These are phyloP conservation scores for Atherinosoma microstoma DNA, from an alignment of 2,797 vertebrate genomes.

Conservation along the genomic window DNA sequence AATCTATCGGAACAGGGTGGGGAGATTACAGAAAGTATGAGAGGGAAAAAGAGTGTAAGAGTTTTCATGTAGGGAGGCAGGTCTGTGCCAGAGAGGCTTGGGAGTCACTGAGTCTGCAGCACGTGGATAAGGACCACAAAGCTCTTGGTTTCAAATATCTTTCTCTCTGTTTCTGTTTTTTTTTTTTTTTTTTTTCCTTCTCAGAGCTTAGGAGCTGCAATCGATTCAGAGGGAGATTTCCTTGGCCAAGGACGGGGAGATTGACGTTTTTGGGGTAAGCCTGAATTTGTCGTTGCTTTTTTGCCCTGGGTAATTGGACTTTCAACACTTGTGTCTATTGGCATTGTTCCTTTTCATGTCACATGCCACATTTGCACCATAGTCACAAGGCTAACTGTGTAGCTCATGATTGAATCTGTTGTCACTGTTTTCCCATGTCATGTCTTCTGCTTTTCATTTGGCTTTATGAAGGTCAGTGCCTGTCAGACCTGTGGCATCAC, in stretches of 20 bases:
- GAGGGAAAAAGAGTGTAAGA: constrained; percentile 71
- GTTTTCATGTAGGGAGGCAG: constrained; percentile 58
- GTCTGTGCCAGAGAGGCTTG: constrained; percentile 57
- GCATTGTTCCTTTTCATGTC: constrained; percentile 52
- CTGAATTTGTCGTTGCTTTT: constrained; percentile 73
- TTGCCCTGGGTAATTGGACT: constrained; percentile 63
- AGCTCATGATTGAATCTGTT: constrained; percentile 26
- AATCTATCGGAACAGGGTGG: constrained; percentile 61
- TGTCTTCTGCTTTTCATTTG: constrained; percentile 32
- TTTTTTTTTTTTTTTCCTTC: constrained; percentile 41
- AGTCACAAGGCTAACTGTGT: constrained; percentile 17
- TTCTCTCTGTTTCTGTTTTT: constrained; percentile 50
- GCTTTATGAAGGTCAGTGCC: constrained; percentile 22
- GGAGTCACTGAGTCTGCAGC: constrained; percentile 76
- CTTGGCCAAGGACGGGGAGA: constrained; percentile 66
- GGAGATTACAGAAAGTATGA: constrained; percentile 60
- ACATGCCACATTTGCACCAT: constrained; percentile 43
- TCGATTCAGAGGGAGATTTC: constrained; percentile 78
- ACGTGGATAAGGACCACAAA: constrained; percentile 78
- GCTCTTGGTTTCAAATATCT: constrained; percentile 74
- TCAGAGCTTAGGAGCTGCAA: constrained; percentile 73
- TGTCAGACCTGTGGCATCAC: constrained; percentile 37
- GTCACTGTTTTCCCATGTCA: constrained; percentile 21
- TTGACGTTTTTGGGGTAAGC: constrained; percentile 82
- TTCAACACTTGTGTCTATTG: constrained; percentile 42